These are phyloP conservation scores for Atlantisia rogersi DNA, from an alignment of 2,113 vertebrate species.

Conservation along the genomic window DNA sequence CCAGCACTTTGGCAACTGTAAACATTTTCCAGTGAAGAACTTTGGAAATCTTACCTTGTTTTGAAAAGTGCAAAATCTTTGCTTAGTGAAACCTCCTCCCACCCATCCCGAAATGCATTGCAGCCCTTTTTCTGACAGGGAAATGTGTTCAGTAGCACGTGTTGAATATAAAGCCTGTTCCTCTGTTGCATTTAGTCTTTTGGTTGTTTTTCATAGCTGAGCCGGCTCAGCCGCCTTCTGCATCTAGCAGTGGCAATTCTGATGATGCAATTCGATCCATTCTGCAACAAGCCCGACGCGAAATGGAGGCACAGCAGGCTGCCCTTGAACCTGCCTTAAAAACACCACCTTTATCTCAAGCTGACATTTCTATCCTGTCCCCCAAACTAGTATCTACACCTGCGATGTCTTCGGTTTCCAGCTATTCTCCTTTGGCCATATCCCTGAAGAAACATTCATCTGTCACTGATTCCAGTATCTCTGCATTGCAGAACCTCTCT, in stretches of 20 bases:
- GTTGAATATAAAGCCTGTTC: conserved; percentile 56
- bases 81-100: conserved; percentile 1
- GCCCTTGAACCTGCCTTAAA: conserved; percentile 92
- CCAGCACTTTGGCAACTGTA: not conserved
- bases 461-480: conserved; percentile 77
- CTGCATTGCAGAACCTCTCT: conserved; percentile 83
- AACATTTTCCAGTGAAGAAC: not conserved
- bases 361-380: conserved; percentile 85
- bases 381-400: conserved; percentile 84
- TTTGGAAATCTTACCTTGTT: conserved; percentile 21
- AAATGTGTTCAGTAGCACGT: conserved; percentile 28
- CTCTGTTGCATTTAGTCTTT: conserved; percentile 62
- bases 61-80: not conserved
- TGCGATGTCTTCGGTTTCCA: conserved; percentile 78
- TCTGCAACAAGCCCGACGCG: conserved; percentile 92
- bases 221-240: conserved; percentile 84
- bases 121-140: not conserved
- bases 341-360: conserved; percentile 84
- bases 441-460: conserved; percentile 88
- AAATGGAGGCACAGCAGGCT: conserved; percentile 95
- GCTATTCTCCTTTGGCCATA: conserved; percentile 87
- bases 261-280: conserved; percentile 97
- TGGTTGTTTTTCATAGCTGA: conserved; percentile 78
- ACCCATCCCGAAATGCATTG: conserved; percentile 20
- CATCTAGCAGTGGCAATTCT: conserved; percentile 81